These are phyloP conservation scores for Stratiomys singularior DNA, from an alignment of 2,888 invertebrate genomes.

Conservation along the genomic window DNA sequence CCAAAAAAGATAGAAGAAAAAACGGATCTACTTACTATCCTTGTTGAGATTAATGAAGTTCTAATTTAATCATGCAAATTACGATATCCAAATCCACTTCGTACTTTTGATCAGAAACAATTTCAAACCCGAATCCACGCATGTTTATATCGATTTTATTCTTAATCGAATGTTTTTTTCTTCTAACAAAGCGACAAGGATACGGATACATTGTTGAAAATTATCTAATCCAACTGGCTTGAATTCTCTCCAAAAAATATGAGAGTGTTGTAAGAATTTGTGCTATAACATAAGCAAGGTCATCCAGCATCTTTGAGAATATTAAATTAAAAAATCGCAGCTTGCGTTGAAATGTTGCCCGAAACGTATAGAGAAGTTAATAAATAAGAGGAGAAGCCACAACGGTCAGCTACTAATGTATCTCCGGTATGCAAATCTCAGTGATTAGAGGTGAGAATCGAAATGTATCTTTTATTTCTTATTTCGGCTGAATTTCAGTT, in stretches of 20 bases:
- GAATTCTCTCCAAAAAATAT: not conserved
- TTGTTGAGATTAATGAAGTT: too few species aligned
- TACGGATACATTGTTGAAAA: not conserved
- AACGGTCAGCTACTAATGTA: not conserved
- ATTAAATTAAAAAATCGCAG: too few species aligned
- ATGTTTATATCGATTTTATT: too few species aligned
- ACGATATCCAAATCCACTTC: too few species aligned
- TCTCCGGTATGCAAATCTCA: constrained; percentile 3
- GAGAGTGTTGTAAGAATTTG: too few species aligned
- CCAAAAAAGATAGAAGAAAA: too few species aligned
- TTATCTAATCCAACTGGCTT: not conserved
- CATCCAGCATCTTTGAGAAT: constrained; percentile 8
- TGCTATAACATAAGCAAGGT: constrained; percentile 2
- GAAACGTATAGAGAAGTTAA: not conserved
- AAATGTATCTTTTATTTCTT: not conserved
- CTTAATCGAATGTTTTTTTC: not conserved
- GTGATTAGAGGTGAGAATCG: not conserved
- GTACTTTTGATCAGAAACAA: too few species aligned
- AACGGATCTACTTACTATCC: too few species aligned
- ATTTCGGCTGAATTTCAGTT: not conserved
- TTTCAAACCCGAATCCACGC: too few species aligned
- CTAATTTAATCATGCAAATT: too few species aligned
- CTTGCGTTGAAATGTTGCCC: too few species aligned
- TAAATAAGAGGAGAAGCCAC: not conserved
- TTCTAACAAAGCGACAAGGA: not conserved